A percentile compares a stretch with the other conserved stretches of the same genome.
phyloP scores from a whole-genome alignment of 2,797 vertebrate genomes.

The Ara ararauna region DNA sequence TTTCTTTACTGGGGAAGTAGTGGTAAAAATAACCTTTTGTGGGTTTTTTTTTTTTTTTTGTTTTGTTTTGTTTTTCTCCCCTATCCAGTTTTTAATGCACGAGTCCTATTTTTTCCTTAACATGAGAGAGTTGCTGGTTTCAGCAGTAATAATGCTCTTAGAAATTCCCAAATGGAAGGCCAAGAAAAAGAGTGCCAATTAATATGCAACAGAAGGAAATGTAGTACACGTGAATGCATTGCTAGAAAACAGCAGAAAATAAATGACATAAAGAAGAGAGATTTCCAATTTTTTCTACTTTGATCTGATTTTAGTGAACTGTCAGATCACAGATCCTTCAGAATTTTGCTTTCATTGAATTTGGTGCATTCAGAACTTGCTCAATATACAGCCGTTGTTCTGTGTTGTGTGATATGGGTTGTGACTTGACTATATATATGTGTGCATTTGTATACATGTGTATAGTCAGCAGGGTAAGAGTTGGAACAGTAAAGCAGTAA shows the following conservation, averaged over 20 bases:
- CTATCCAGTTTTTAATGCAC: neutral
- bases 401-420: neutral
- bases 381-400: neutral
- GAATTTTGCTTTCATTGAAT: neutral
- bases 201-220: neutral
- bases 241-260: neutral
- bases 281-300: neutral
- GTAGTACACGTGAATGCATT: neutral
- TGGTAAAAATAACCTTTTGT: neutral
- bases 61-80: neutral
- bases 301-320: neutral
- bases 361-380: neutral
- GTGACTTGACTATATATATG: neutral
- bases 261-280: neutral
- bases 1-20: neutral
- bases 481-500: neutral
- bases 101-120: neutral
- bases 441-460: rapidly evolving
- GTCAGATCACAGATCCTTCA: neutral
- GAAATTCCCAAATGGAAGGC: neutral
- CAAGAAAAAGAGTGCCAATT: neutral
- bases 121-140: neutral
- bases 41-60: neutral
- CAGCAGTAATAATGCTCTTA: neutral
- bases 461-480: neutral